These are phyloP conservation scores for Castor canadensis DNA, from an alignment of 2,113 vertebrate species.

Conservation along the genomic window DNA sequence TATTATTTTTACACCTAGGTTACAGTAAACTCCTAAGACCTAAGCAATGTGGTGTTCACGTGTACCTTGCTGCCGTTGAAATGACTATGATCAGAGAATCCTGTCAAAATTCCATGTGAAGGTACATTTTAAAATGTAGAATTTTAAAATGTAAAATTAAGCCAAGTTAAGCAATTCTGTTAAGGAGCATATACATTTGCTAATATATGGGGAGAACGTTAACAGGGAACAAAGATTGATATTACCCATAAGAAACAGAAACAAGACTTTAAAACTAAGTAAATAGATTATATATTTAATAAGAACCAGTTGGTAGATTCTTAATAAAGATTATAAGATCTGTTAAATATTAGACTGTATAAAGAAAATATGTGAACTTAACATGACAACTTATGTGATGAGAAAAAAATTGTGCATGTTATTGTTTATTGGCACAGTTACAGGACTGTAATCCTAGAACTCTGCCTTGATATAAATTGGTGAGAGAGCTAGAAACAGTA, in stretches of 20 bases:
- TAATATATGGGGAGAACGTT: neutral
- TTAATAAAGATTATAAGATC: neutral
- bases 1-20: neutral
- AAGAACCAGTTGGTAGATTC: neutral
- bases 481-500: conserved; percentile 1
- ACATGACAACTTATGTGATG: neutral
- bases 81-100: neutral
- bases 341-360: neutral
- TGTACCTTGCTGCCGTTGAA: neutral
- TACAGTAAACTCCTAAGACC: neutral
- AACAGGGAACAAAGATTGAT: neutral
- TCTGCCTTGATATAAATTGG: neutral
- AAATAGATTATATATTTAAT: neutral
- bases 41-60: neutral
- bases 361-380: neutral
- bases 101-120: conserved; percentile 2
- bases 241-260: conserved; percentile 45
- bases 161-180: neutral
- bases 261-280: conserved; percentile 45
- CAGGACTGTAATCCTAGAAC: conserved; percentile 38
- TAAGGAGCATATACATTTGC: neutral
- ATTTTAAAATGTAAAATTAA: conserved; percentile 24
- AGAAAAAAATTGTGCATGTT: conserved; percentile 21
- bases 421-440: neutral
- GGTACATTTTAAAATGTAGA: neutral